These are phyloP conservation scores for Oreochromis mossambicus DNA, from an alignment of 2,797 vertebrate genomes.

Conservation along the genomic window DNA sequence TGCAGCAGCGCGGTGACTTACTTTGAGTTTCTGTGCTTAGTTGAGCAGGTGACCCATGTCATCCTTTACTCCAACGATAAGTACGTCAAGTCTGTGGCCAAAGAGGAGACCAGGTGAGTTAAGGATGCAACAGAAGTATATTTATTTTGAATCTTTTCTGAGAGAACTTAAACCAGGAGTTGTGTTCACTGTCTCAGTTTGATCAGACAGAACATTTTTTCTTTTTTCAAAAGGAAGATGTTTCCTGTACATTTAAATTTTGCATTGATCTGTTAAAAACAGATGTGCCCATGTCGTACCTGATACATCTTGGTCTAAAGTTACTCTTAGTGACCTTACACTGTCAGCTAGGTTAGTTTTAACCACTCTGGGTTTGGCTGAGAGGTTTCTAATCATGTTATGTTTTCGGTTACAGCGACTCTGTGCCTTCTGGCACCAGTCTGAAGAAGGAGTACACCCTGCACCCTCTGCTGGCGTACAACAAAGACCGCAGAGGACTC, in stretches of 20 bases:
- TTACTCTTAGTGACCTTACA: background rate
- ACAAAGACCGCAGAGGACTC: slow-evolving; percentile 81
- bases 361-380: background rate
- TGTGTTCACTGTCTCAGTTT: background rate
- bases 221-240: background rate
- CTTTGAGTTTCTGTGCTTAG: slow-evolving; percentile 56
- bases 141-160: background rate
- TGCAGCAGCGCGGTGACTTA: background rate
- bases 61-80: slow-evolving; percentile 92
- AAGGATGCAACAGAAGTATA: background rate
- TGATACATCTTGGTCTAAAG: background rate
- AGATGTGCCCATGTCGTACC: background rate
- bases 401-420: slow-evolving; percentile 67
- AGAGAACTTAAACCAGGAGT: background rate
- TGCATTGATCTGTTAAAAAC: background rate
- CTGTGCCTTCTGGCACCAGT: slow-evolving; percentile 77
- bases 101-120: slow-evolving; percentile 81
- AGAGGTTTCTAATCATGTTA: background rate
- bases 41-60: slow-evolving; percentile 89
- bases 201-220: background rate
- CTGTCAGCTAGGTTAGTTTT: background rate
- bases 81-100: slow-evolving; percentile 87
- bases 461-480: slow-evolving; percentile 82
- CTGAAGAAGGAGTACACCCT: slow-evolving; percentile 82
- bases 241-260: accelerated